Evolutionary conservation across 1,140 invertebrate species (phyloP).

Genomic region (Caligus rogercresseyi): DNA sequence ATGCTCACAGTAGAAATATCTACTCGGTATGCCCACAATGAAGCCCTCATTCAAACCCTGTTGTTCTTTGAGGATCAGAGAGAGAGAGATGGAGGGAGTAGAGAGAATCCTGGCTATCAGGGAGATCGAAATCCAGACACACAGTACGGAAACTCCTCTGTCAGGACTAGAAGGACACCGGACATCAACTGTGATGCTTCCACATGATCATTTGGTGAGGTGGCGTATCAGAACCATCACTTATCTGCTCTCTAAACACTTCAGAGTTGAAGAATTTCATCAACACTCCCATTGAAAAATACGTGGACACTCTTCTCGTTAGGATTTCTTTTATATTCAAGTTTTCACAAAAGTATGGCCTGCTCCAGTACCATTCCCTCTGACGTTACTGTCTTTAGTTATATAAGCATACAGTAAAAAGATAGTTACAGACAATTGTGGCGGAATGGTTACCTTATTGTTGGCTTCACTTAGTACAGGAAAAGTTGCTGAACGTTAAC

Average conservation of each 20-base stretch:
- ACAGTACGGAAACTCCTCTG: not conserved
- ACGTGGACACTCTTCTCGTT: no score
- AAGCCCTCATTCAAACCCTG: constrained; percentile 18
- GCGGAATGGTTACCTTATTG: no score
- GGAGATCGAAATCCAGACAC: not conserved
- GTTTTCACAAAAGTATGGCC: no score
- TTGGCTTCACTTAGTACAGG: no score
- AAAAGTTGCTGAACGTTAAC: no score
- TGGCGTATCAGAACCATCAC: constrained; percentile 17
- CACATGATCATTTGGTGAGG: constrained; percentile 30
- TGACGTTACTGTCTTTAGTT: no score
- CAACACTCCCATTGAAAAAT: constrained; percentile 15
- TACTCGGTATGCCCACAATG: constrained; percentile 17
- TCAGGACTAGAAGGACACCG: constrained; percentile 6
- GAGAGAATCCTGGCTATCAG: constrained; percentile 1
- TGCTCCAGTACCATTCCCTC: no score
- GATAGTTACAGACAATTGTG: no score
- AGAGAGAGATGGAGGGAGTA: constrained; percentile 3
- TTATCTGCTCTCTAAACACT: not conserved
- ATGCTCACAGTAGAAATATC: constrained; percentile 17
- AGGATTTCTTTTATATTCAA: no score
- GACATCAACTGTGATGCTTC: constrained; percentile 26
- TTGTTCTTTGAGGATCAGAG: constrained; percentile 15
- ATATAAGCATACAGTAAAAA: no score
- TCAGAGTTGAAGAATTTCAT: constrained; percentile 13